Percentiles rank a stretch among this genome's conserved stretches.
Conservation (phyloP, 53 echinoderm and acorn worm genomes). For the Paracentrotus lividus region DNA sequence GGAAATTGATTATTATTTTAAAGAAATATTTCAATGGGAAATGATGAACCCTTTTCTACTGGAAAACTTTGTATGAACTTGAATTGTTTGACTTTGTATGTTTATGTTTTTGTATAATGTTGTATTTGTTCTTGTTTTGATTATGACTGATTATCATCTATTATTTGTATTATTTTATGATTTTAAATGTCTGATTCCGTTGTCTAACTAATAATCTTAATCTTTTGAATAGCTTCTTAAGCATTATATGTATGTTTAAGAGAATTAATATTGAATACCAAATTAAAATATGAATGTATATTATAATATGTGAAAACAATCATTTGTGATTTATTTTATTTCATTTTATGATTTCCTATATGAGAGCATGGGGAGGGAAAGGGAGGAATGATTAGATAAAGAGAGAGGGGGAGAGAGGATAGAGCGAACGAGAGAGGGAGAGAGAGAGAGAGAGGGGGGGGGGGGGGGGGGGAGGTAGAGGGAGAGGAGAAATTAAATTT, state of each 20-base stretch:
- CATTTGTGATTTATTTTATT: not conserved
- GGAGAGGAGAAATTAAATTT: too few species aligned
- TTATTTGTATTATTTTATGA: conserved; percentile 27
- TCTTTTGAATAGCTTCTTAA: conserved; percentile 14
- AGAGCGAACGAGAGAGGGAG: not conserved
- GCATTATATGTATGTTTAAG: conserved; percentile 61
- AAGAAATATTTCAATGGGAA: not conserved
- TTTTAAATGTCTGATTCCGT: conserved; percentile 3
- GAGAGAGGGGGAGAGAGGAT: conserved; percentile 12
- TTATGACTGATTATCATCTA: conserved; percentile 46
- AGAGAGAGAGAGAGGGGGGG: not conserved
- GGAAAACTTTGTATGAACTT: not conserved
- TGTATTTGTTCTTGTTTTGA: conserved; percentile 45
- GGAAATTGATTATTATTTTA: too few species aligned
- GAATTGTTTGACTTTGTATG: conserved; percentile 7
- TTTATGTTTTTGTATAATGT: conserved; percentile 31
- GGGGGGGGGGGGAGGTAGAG: not conserved
- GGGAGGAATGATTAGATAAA: not conserved
- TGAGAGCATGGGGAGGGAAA: not conserved
- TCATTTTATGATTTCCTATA: not conserved
- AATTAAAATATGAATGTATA: conserved; percentile 41
- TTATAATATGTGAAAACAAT: conserved; percentile 30
- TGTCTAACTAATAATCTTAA: conserved; percentile 5
- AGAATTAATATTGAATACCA: conserved; percentile 23
- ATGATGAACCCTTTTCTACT: not conserved